These are phyloP conservation scores for Acleris holmiana DNA, from an alignment of 2,888 invertebrate genomes.

Conservation along the genomic window DNA sequence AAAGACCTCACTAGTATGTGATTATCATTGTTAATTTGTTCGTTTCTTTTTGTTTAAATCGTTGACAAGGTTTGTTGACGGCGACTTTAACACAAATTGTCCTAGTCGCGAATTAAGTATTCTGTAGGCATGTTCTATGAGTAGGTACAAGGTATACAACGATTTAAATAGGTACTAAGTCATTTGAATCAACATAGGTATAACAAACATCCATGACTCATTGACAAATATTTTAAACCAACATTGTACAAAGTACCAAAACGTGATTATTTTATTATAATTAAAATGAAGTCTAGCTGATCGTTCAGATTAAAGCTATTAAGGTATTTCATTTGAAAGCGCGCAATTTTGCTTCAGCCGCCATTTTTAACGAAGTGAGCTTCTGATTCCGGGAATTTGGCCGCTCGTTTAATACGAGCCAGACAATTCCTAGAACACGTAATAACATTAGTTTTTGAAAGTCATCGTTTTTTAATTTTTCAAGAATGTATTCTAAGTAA, in stretches of 20 bases:
- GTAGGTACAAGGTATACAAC: too few relatives aligned
- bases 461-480: slow-evolving; percentile 1
- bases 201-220: too few relatives aligned
- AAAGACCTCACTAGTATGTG: too few relatives aligned
- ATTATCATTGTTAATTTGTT: too few relatives aligned
- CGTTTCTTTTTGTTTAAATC: too few relatives aligned
- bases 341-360: slow-evolving; percentile 19
- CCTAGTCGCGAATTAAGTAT: too few relatives aligned
- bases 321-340: background rate
- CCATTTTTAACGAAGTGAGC: slow-evolving; percentile 1
- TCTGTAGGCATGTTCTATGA: too few relatives aligned
- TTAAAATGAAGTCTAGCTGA: background rate
- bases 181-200: too few relatives aligned
- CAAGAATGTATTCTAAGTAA: background rate
- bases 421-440: slow-evolving; percentile 17
- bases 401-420: slow-evolving; percentile 12
- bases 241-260: slow-evolving; percentile 1
- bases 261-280: background rate
- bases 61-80: too few relatives aligned
- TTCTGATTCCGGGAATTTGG: slow-evolving; percentile 11
- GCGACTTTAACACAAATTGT: too few relatives aligned
- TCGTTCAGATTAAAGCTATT: slow-evolving; percentile 7
- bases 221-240: background rate
- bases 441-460: slow-evolving; percentile 19
- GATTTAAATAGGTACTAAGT: too few relatives aligned